A percentile compares a stretch with the other conserved stretches of the same genome.
Conservation (phyloP, 92 coral and sea anemone species). For the Isaurus tuberculatus region DNA sequence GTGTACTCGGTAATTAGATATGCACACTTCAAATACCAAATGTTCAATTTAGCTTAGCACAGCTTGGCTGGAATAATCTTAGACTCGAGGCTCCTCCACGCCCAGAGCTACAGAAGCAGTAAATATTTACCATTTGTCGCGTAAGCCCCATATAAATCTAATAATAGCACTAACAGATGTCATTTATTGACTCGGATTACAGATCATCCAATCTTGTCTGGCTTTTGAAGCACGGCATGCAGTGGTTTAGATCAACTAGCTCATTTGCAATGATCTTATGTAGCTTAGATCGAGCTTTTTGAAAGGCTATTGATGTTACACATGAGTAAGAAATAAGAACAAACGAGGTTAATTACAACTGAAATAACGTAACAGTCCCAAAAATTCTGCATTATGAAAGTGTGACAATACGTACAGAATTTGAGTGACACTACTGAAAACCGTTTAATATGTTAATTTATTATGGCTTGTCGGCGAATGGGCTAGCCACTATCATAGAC, state of each 20-base stretch:
- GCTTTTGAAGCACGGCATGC: constrained; percentile 8
- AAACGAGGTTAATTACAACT: background rate
- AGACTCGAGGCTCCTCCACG: constrained; percentile 38
- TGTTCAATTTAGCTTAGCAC: background rate
- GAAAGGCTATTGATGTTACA: constrained; percentile 23
- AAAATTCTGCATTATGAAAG: too few species aligned
- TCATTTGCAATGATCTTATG: constrained; percentile 36
- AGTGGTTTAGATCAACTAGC: constrained; percentile 7
- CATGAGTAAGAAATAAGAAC: constrained; percentile 15
- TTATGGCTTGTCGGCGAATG: too few species aligned
- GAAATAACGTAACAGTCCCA: too few species aligned
- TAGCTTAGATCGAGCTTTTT: constrained; percentile 20
- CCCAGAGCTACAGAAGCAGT: constrained; percentile 23
- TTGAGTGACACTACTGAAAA: too few species aligned
- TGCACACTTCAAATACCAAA: constrained; percentile 43
- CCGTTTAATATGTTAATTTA: too few species aligned
- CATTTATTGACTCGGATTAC: constrained; percentile 41
- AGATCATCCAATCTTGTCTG: constrained; percentile 23
- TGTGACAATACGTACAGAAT: too few species aligned
- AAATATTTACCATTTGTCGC: constrained; percentile 34
- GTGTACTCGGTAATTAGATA: constrained; percentile 15
- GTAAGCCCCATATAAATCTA: constrained; percentile 21
- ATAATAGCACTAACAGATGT: constrained; percentile 36
- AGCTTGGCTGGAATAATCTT: constrained; percentile 12
- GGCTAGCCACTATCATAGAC: too few species aligned